Evolutionary conservation across 2,113 vertebrate species (phyloP), one percentile per base, ranked within the genome.

Genomic region (Percina caprodes): DNA sequence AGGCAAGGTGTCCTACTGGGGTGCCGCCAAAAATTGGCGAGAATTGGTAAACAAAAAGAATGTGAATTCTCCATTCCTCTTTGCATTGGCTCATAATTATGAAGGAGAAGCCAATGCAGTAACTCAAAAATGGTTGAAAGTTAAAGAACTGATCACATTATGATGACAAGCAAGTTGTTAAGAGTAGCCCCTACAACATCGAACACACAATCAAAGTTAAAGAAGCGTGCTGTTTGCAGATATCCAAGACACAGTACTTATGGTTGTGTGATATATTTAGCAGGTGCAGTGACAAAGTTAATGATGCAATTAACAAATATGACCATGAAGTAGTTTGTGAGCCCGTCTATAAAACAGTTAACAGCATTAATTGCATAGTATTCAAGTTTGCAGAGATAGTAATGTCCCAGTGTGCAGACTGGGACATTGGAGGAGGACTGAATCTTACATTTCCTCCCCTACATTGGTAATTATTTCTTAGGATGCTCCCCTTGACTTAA

Each of bases 301-400:
- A 42, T 45, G n/a, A 69, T 24, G 10, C 16, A 35, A 48, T 48
- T 62, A n/a, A 61, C 67, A 66, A 65, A 66, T 55, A 63, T 24
- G n/a, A 59, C 23, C 23, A 55, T 65, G 23, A 63, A 42, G 15
- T 65, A 18, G 15, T 55, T 65, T 45, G 33, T 24, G 14, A 45
- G 30, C 59, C 35, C 42, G 21, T 19, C 19, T n/a, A 26, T 74
- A 24, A 62, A 63, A 63, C 21, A 15, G 4, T 24, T 11, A 42
- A 63, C 26, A 26, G 55, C 23, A 15, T 14, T 56, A 8, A 33
- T 16, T 18, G 56, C 16, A 9, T 30, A 30, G 9, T 15, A 66
- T 2, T 23, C 13, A 61, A 52, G 35, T 75, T 75, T 72, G 39
- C n/a, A 45, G 39, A 48, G 60, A 65, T 23, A 19, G 48, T 61